Base-by-base conservation (phyloP, 2,113 vertebrate genomes). In the Rattus rattus region DNA sequence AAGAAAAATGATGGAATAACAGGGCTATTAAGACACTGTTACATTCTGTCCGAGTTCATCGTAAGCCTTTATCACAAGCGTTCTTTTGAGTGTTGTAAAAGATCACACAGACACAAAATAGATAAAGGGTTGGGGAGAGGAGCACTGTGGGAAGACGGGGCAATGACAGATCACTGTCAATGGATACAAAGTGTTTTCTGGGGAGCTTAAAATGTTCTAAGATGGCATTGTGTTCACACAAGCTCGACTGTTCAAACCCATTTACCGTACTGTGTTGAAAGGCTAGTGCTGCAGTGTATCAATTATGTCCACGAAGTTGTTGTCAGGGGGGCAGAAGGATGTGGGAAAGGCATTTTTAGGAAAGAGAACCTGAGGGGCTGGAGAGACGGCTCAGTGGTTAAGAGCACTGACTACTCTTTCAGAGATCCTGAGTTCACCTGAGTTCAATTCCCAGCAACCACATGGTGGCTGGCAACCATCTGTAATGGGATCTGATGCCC, bases 261-360 rank as follows among this genome's bases (percentile, higher is more conserved):
- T 0, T 14, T 54, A 69, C 7, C 6, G 52, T 10, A 36, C 5
- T 52, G 39, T 80, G 91, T 8, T 84, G 80, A 88, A 70, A 88
- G 88, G 49, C 33, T 22, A 86, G 89, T 36, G 69, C 52, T 47
- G 43, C 8, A 28, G 59, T 88, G 67, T 1, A 5, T 52, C 52
- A 72, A 39, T 79, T 54, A 47, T 5, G 4, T 69, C 72, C 77
- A 79, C 56, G 61, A 92, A 90, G n/a, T 20, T 63, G 56, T 54
- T 70, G 10, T 30, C 65, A 2, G 24, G 43, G 90, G 92, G 54
- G 26, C 24, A 73, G 43, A 86, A 43, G 54, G 86, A 65, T 70
- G 9, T 84, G 77, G 72, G 36, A 90, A 88, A 96, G 80, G 65
- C 54, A 36, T 63, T 83, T 69, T 80, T 94, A 49, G 73, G 83